phyloP scores from a whole-genome alignment of 2,113 vertebrate genomes.

The Murina feae region DNA sequence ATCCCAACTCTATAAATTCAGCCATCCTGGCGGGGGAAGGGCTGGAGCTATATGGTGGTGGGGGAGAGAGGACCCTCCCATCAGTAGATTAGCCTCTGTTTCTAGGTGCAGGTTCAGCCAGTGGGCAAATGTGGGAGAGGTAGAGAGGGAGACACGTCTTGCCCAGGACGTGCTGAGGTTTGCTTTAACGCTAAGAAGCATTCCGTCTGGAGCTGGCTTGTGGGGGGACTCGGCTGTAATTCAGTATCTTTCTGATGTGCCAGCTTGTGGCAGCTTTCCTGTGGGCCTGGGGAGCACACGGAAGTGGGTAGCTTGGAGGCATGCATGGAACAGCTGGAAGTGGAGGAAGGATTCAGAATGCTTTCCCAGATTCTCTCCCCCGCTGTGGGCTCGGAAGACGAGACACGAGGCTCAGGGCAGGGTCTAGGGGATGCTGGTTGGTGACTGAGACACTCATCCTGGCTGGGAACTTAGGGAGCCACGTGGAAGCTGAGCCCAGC shows the following conservation, averaged over 20 bases:
- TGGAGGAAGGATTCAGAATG: background rate
- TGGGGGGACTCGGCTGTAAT: background rate
- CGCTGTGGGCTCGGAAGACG: background rate
- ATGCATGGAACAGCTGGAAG: background rate
- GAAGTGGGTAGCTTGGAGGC: background rate
- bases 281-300: background rate
- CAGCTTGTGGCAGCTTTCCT: background rate
- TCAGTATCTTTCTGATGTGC: background rate
- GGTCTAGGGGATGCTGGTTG: background rate
- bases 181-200: background rate
- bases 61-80: slow-evolving; percentile 49
- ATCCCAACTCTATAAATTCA: slow-evolving; percentile 82
- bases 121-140: slow-evolving; percentile 50
- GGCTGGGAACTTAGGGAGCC: too few relatives aligned
- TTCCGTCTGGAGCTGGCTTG: background rate
- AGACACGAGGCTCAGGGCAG: background rate
- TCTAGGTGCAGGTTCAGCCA: slow-evolving; percentile 63
- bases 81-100: slow-evolving; percentile 70
- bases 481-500: accelerated
- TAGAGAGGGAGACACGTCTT: background rate
- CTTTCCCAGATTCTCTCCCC: background rate
- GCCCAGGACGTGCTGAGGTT: slow-evolving; percentile 10
- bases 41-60: background rate
- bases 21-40: slow-evolving; percentile 61
- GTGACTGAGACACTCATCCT: background rate